phyloP scores from a whole-genome alignment of 2,797 vertebrate species.

The Sciurus vulgaris region DNA sequence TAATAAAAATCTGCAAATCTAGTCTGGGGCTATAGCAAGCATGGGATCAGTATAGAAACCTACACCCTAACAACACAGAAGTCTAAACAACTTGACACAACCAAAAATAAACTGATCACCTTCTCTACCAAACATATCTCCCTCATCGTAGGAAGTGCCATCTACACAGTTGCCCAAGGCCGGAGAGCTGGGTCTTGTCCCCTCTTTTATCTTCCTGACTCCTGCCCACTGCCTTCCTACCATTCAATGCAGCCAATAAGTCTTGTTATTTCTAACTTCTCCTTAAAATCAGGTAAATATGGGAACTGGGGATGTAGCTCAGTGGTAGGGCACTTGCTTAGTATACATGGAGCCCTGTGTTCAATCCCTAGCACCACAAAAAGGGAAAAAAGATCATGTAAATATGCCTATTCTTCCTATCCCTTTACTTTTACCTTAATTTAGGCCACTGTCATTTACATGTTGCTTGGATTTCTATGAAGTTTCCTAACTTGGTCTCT shows the following conservation, averaged over 20 bases:
- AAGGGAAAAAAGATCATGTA: not conserved
- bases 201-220: not conserved
- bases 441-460: not conserved
- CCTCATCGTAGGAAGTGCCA: not conserved
- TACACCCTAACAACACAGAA: not conserved
- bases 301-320: too few species aligned
- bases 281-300: not conserved
- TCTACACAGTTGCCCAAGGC: not conserved
- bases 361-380: too few species aligned
- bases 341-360: too few species aligned
- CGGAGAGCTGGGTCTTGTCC: not conserved
- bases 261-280: not conserved
- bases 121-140: not conserved
- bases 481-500: not conserved
- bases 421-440: not conserved
- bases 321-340: too few species aligned
- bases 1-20: not conserved
- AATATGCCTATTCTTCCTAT: not conserved
- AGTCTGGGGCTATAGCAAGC: not conserved
- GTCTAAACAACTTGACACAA: not conserved
- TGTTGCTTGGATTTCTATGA: conserved; percentile 9
- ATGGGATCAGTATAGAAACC: not conserved
- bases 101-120: not conserved
- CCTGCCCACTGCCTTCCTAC: not conserved
- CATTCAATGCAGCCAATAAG: not conserved